Evolutionary conservation across 2,888 invertebrate species (phyloP).

Genomic region (Drosophila antonietae): DNA sequence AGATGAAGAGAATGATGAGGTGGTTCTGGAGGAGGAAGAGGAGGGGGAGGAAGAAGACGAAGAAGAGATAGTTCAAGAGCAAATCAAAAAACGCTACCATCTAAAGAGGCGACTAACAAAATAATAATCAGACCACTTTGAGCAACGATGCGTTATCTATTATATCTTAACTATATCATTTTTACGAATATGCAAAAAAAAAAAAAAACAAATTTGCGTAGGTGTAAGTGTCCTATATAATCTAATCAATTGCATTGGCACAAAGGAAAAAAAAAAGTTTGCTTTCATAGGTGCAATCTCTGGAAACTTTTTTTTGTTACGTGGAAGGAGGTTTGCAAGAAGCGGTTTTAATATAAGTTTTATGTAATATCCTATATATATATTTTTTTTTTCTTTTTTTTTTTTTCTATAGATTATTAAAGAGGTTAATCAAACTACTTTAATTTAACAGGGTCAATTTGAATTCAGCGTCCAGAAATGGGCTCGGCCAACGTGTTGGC

Average conservation of each 20-base stretch:
- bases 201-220: neutral
- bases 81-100: neutral
- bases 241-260: slow-evolving; percentile 36
- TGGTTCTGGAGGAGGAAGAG: neutral
- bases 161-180: slow-evolving; percentile 26
- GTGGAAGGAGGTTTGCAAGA: neutral
- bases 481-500: neutral
- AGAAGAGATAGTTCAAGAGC: neutral
- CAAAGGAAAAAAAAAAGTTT: too few relatives aligned
- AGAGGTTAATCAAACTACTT: slow-evolving; percentile 2
- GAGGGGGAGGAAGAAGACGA: neutral
- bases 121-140: neutral
- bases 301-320: neutral
- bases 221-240: slow-evolving; percentile 4
- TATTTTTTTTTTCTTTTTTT: too few relatives aligned
- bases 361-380: neutral
- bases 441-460: neutral
- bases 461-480: neutral
- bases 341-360: slow-evolving; percentile 4
- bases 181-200: slow-evolving; percentile 11
- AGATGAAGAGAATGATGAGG: neutral
- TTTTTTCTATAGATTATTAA: slow-evolving; percentile 2
- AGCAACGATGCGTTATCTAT: neutral
- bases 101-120: neutral
- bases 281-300: slow-evolving; percentile 6